A percentile compares a stretch with the other conserved stretches of the same genome.
Evolutionary conservation across 1,140 invertebrate genomes (phyloP).

Genomic region (Heterodera carotae): DNA sequence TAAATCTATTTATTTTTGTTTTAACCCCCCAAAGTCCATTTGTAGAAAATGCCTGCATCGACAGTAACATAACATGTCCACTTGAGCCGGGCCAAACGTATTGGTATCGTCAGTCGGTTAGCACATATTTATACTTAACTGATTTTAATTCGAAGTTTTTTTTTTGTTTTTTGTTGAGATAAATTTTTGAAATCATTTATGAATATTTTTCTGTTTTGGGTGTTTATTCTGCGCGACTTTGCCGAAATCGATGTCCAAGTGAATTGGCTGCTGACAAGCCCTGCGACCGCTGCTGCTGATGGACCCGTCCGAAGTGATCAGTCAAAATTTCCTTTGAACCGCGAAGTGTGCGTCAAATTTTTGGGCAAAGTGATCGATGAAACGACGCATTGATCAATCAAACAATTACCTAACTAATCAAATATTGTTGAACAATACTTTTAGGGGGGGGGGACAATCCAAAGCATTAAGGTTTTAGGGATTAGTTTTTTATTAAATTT

Average conservation of each 20-base stretch:
- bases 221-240: slow-evolving; percentile 25
- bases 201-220: slow-evolving; percentile 7
- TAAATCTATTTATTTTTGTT: too few species aligned
- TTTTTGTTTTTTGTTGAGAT: background rate
- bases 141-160: background rate
- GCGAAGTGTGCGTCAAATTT: slow-evolving; percentile 40
- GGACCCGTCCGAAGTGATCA: background rate
- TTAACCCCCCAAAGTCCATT: background rate
- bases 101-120: slow-evolving; percentile 47
- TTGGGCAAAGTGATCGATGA: slow-evolving; percentile 35
- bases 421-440: too few species aligned
- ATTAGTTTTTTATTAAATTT: too few species aligned
- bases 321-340: slow-evolving; percentile 9
- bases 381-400: background rate
- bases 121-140: background rate
- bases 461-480: too few species aligned
- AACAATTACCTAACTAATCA: background rate
- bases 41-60: slow-evolving; percentile 37
- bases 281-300: background rate
- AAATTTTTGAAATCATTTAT: background rate
- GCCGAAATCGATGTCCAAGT: slow-evolving; percentile 25
- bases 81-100: slow-evolving; percentile 44
- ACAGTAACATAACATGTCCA: slow-evolving; percentile 46
- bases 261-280: slow-evolving; percentile 34
- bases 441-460: too few species aligned